Conservation (phyloP, 2,888 invertebrate species). For the Andrena marginata region DNA sequence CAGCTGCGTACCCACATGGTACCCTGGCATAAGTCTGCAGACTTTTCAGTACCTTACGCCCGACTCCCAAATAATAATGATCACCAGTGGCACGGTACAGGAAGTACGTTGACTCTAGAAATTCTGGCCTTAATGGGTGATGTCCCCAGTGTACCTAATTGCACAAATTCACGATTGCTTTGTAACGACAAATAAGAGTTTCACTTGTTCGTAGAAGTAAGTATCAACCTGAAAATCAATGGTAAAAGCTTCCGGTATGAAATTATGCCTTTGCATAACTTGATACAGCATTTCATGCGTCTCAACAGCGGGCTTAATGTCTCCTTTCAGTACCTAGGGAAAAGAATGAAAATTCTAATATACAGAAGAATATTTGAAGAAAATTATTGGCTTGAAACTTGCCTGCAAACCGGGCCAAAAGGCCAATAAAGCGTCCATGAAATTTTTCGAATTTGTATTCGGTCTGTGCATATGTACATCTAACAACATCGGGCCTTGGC, state of each 20-base stretch:
- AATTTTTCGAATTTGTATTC: slow-evolving; percentile 96
- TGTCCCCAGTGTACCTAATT: slow-evolving; percentile 98
- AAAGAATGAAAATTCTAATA: slow-evolving; percentile 13
- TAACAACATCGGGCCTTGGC: slow-evolving; percentile 96
- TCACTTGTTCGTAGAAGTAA: neutral
- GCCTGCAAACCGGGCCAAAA: slow-evolving; percentile 99
- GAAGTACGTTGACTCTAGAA: slow-evolving; percentile 99
- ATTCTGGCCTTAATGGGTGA: slow-evolving; percentile 98
- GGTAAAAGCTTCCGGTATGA: slow-evolving; percentile 99
- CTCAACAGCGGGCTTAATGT: slow-evolving; percentile 98
- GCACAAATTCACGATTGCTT: slow-evolving; percentile 13
- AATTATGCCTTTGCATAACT: slow-evolving; percentile 98
- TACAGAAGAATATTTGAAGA: neutral
- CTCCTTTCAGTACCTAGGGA: slow-evolving; percentile 91
- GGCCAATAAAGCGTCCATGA: slow-evolving; percentile 98
- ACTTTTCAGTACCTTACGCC: slow-evolving; percentile 94
- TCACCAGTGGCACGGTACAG: slow-evolving; percentile 98
- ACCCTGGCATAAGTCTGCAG: slow-evolving; percentile 96
- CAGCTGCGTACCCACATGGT: slow-evolving; percentile 98
- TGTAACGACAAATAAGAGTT: slow-evolving; percentile 2
- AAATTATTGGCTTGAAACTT: slow-evolving; percentile 31
- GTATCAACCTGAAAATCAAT: slow-evolving; percentile 94
- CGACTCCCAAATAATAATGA: slow-evolving; percentile 97
- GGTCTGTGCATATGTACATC: slow-evolving; percentile 99
- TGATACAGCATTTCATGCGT: slow-evolving; percentile 99